Conservation (phyloP, 2,888 invertebrate species). For the Dynastes grantii region DNA sequence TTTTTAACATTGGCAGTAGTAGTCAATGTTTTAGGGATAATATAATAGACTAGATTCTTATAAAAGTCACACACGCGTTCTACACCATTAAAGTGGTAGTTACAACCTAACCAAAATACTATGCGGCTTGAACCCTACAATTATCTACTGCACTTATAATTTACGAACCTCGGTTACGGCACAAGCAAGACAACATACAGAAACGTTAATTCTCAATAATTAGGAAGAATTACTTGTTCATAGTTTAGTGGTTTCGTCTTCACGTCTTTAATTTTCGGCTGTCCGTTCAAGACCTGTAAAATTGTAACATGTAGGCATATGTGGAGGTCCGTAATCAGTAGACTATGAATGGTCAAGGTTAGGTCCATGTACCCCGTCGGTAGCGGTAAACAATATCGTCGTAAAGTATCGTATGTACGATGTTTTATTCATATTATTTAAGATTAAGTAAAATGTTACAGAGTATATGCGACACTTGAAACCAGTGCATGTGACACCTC, state of each 20-base stretch:
- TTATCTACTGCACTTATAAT: background rate
- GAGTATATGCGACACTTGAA: conserved; percentile 29
- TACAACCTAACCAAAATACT: background rate
- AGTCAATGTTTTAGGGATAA: background rate
- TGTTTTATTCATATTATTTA: conserved; percentile 42
- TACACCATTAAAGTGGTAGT: background rate
- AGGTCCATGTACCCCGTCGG: conserved; percentile 49
- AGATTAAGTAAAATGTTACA: conserved; percentile 36
- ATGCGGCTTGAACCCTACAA: background rate
- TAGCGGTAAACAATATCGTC: conserved; percentile 49
- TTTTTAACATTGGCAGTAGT: background rate
- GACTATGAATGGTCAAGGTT: conserved; percentile 53
- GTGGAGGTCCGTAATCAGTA: conserved; percentile 38
- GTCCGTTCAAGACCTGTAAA: conserved; percentile 37
- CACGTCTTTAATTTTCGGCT: conserved; percentile 38
- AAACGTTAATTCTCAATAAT: conserved; percentile 29
- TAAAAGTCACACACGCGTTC: background rate
- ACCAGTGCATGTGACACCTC: conserved; percentile 15
- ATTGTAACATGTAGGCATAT: conserved; percentile 30
- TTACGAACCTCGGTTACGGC: background rate
- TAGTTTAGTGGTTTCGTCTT: conserved; percentile 27
- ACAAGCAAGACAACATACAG: background rate
- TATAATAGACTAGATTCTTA: background rate
- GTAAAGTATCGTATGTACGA: conserved; percentile 49
- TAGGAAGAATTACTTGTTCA: conserved; percentile 25